phyloP scores from a whole-genome alignment of 2,113 vertebrate genomes.

The Pterocles gutturalis region DNA sequence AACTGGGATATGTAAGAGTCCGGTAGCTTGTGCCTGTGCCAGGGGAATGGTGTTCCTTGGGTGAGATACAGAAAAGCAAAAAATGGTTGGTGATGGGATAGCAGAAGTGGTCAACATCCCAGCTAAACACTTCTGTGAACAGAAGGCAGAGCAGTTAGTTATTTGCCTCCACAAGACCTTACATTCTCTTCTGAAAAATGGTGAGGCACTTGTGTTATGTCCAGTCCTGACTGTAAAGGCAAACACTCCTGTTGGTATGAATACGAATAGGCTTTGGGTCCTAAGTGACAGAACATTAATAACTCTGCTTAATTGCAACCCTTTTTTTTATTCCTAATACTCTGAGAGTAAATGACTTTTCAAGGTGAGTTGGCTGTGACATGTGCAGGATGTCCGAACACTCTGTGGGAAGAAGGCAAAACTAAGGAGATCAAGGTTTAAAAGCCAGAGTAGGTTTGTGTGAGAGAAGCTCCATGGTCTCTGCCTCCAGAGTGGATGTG shows the following conservation, averaged over 20 bases:
- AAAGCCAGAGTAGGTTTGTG: slow-evolving; percentile 1
- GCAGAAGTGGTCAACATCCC: neutral
- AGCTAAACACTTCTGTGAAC: neutral
- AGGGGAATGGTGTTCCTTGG: neutral
- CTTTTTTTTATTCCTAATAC: neutral
- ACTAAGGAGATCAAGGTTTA: slow-evolving; percentile 36
- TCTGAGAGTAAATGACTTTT: slow-evolving; percentile 21
- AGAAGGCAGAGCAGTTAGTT: neutral
- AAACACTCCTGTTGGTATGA: neutral
- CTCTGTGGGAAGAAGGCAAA: neutral
- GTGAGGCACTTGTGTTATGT: neutral
- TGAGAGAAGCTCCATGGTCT: neutral
- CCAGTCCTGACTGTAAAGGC: neutral
- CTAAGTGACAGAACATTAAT: slow-evolving; percentile 13
- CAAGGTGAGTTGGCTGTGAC: slow-evolving; percentile 29
- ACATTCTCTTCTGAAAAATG: neutral
- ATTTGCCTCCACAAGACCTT: neutral
- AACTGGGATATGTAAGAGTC: neutral
- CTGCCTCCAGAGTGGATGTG: neutral
- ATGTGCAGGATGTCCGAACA: neutral
- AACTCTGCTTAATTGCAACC: slow-evolving; percentile 48
- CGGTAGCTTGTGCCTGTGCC: neutral
- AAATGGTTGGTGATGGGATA: neutral
- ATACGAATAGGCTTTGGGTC: neutral
- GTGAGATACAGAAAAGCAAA: neutral